phyloP scores from a whole-genome alignment of 2,888 invertebrate genomes.

The Epinotia ramella region DNA sequence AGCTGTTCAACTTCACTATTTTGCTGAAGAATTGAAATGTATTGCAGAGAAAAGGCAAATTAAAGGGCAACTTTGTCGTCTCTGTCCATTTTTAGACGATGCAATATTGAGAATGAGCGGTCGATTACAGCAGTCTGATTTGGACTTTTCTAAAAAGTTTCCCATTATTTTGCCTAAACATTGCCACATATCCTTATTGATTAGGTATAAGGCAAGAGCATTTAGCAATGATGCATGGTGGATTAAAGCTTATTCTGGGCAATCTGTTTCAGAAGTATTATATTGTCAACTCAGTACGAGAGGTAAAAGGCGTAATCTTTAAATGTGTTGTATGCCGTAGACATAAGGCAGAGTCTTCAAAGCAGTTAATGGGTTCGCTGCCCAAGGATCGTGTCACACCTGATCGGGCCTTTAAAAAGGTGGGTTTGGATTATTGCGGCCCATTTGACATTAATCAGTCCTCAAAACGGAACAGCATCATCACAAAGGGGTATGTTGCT shows the following conservation, averaged over 20 bases:
- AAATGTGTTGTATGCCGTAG: background rate
- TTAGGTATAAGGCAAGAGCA: background rate
- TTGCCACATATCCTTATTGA: background rate
- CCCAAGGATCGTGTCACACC: background rate
- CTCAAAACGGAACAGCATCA: background rate
- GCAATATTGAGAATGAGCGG: background rate
- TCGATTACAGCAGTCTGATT: background rate
- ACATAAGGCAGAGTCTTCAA: background rate
- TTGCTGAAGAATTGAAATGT: constrained; percentile 7
- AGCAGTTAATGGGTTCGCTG: background rate
- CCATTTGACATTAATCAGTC: constrained; percentile 5
- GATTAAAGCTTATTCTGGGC: too few relatives aligned
- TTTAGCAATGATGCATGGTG: too few relatives aligned
- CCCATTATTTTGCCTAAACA: background rate
- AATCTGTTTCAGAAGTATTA: too few relatives aligned
- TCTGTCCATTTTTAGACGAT: background rate
- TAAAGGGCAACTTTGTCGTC: background rate
- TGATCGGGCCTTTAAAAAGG: background rate
- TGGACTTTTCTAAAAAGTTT: background rate
- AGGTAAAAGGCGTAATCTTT: background rate
- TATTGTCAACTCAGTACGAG: background rate
- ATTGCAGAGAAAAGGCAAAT: background rate
- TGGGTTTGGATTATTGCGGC: background rate
- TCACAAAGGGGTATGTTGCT: background rate
- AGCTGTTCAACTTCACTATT: background rate